Evolutionary conservation across 2,888 invertebrate genomes (phyloP), one percentile per base, ranked within the genome.

Genomic region (Plagodis pulveraria): DNA sequence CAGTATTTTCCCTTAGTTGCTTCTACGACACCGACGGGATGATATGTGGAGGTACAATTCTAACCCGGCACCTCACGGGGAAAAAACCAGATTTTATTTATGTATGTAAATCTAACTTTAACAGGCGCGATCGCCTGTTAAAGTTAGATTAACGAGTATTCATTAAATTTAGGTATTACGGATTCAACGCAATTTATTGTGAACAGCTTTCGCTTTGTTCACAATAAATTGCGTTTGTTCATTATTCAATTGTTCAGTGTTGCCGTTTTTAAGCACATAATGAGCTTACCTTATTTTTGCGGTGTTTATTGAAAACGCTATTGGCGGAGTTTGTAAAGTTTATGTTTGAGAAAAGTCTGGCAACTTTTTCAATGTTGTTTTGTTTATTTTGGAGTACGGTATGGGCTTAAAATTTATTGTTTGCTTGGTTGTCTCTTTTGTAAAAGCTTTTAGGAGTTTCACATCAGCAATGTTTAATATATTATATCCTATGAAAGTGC

Each of bases 191-290:
- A n/a, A n/a, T n/a, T n/a, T n/a, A n/a, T n/a, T n/a, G n/a, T n/a
- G n/a, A n/a, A 84, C 85, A 79, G 73, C 83, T 69, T 69, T 75
- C 76, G 76, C 80, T 83, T 81, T 81, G 82, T 77, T 71, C 71
- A 77, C 81, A 77, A 74, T 78, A 78, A 80, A 84, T 80, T 81
- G 81, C 68, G 60, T 77, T 74, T 76, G 77, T 84, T 87, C 80
- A 84, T 85, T 84, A 87, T 87, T 84, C 81, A 81, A 83, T 87
- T 80, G 81, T 81, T 75, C 70, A 60, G 54, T 63, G 69, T 60
- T 72, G 72, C 67, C 52, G 57, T 74, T 78, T 79, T 74, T 69
- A 75, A 70, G 48, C 65, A 56, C 61, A 57, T 74, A 78, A 77
- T 76, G 70, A 72, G 76, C 79, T 78, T 77, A 73, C 56, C 57